Percentiles rank a stretch among this genome's conserved stretches.
Conservation (phyloP, 1,140 invertebrate genomes). For the Hermatobates lingyangjiaoensis region DNA sequence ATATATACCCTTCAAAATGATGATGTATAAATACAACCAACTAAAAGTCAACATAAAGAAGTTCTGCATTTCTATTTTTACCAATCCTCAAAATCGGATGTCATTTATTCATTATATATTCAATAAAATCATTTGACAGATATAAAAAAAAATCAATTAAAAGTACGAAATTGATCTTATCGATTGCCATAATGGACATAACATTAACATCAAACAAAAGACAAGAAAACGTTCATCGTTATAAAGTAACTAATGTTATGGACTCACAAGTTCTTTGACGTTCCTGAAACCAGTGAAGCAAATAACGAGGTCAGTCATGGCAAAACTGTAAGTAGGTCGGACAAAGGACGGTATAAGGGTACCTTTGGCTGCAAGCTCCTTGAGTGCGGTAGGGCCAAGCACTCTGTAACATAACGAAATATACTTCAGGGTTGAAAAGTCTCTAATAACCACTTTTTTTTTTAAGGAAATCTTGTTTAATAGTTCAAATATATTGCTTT, state of each 20-base stretch:
- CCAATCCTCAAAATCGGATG: too few relatives aligned
- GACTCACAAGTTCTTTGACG: constrained; percentile 63
- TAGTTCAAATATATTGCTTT: constrained; percentile 4
- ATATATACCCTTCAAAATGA: too few relatives aligned
- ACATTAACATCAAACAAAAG: too few relatives aligned
- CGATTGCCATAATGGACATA: too few relatives aligned
- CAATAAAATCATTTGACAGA: too few relatives aligned
- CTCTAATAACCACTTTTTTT: background rate
- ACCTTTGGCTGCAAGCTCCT: constrained; percentile 49
- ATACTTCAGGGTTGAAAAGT: background rate
- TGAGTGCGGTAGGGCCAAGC: constrained; percentile 36
- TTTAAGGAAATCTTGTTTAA: background rate
- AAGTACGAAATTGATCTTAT: too few relatives aligned
- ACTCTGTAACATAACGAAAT: constrained; percentile 14
- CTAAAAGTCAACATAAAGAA: too few relatives aligned
- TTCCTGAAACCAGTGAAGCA: constrained; percentile 79
- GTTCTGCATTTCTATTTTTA: too few relatives aligned
- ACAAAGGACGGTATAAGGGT: constrained; percentile 43
- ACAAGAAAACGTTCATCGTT: too few relatives aligned
- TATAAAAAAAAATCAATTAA: background rate
- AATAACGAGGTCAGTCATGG: constrained; percentile 67
- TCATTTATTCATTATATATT: too few relatives aligned
- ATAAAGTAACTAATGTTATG: background rate
- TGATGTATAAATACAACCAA: too few relatives aligned
- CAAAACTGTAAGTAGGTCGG: constrained; percentile 64